Percentiles rank a stretch among this genome's conserved stretches.
Evolutionary conservation across 2,113 vertebrate genomes (phyloP).

Genomic region (Tetraodon nigroviridis): DNA sequence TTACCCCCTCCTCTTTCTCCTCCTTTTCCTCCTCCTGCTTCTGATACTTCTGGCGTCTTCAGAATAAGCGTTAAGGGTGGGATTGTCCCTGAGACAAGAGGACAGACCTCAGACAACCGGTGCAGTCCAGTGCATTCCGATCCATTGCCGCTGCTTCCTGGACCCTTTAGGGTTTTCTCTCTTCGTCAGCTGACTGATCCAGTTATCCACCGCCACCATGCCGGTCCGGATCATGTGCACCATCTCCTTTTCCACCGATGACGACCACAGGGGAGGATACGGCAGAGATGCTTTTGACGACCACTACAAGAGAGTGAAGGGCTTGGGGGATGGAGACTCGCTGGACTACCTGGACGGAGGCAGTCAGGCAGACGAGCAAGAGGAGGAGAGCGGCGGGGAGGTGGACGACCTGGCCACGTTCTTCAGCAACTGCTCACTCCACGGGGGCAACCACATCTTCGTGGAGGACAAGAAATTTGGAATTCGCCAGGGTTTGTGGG

Average conservation of each 20-base stretch:
- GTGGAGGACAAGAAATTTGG: conserved; percentile 80
- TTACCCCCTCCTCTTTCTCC: conserved; percentile 28
- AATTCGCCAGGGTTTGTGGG: conserved; percentile 83
- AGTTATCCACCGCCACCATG: conserved; percentile 69
- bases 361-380: conserved; percentile 58
- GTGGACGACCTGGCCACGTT: conserved; percentile 79
- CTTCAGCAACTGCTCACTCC: conserved; percentile 82
- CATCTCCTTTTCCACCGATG: conserved; percentile 85
- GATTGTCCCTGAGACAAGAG: conserved; percentile 47
- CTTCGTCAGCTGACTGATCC: neutral
- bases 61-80: conserved; percentile 39
- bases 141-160: neutral
- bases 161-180: neutral
- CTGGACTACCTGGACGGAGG: conserved; percentile 62
- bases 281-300: conserved; percentile 64
- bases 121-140: neutral
- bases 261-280: conserved; percentile 63
- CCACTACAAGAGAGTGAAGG: conserved; percentile 68
- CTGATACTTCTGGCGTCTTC: conserved; percentile 36
- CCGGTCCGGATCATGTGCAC: conserved; percentile 93
- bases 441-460: conserved; percentile 88
- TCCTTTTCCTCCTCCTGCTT: conserved; percentile 21
- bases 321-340: conserved; percentile 42
- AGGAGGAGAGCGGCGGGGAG: conserved; percentile 53
- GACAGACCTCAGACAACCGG: conserved; percentile 25